phyloP scores from a whole-genome alignment of 2,797 vertebrate genomes.

The Intellagama lesueurii region DNA sequence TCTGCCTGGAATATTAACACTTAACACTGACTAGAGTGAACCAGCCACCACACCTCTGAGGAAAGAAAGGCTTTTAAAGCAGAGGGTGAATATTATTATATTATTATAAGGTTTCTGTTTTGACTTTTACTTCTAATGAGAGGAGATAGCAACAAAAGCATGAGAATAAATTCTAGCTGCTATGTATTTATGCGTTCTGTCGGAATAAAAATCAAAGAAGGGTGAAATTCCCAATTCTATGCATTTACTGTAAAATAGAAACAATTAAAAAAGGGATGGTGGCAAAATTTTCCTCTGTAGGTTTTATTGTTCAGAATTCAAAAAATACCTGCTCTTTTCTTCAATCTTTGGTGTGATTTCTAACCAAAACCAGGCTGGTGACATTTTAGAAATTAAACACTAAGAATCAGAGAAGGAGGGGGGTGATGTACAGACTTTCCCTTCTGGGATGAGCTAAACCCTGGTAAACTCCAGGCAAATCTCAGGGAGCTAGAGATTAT shows the following conservation, averaged over 20 bases:
- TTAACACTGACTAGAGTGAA: neutral
- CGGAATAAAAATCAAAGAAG: neutral
- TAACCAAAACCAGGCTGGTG: neutral
- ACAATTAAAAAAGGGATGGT: neutral
- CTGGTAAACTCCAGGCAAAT: neutral
- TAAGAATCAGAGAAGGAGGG: neutral
- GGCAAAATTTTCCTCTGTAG: neutral
- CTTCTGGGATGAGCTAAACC: neutral
- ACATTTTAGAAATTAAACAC: constrained; percentile 7
- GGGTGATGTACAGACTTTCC: neutral
- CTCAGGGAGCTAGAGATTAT: neutral
- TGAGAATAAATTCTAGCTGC: neutral
- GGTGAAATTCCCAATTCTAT: neutral
- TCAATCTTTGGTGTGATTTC: neutral
- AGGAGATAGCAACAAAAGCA: neutral
- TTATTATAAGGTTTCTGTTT: neutral
- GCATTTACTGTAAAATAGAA: neutral
- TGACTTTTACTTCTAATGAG: neutral
- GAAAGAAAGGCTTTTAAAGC: neutral
- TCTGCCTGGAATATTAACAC: too few species aligned
- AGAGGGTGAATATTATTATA: neutral
- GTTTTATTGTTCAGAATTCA: neutral
- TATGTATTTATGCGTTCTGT: neutral
- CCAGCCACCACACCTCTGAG: neutral
- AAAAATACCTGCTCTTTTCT: neutral